These are phyloP conservation scores for Drosophila lowei DNA, from an alignment of 1,140 invertebrate genomes.

Conservation along the genomic window DNA sequence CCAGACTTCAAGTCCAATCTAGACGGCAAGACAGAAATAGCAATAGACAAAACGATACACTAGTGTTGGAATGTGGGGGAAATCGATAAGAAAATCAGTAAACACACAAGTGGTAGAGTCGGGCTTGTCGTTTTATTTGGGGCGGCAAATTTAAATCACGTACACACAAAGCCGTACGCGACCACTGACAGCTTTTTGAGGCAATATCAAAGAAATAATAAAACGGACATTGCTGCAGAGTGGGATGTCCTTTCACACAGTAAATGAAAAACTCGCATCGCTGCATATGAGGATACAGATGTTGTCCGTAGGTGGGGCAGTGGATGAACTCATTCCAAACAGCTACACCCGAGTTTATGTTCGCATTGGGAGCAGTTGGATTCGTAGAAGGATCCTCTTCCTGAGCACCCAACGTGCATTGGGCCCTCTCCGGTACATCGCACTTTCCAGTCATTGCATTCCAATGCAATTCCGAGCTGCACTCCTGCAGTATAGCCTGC, in stretches of 20 bases:
- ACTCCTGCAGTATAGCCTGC: slow-evolving; percentile 71
- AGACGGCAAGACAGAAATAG: too few relatives aligned
- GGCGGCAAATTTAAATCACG: slow-evolving; percentile 64
- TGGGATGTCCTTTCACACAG: slow-evolving; percentile 75
- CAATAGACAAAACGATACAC: too few relatives aligned
- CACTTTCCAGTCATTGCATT: slow-evolving; percentile 74
- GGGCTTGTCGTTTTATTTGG: slow-evolving; percentile 25
- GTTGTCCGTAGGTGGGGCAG: slow-evolving; percentile 71
- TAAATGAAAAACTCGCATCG: slow-evolving; percentile 81
- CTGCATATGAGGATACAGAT: slow-evolving; percentile 71
- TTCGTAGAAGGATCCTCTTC: not conserved
- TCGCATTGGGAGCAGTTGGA: not conserved
- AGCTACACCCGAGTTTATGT: slow-evolving; percentile 1
- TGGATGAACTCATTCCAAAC: slow-evolving; percentile 55
- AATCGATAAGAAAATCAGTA: too few relatives aligned
- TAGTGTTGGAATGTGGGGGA: too few relatives aligned
- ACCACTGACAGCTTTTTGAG: slow-evolving; percentile 69
- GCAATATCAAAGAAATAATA: slow-evolving; percentile 74
- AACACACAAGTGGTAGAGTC: not conserved
- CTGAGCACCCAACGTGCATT: slow-evolving; percentile 50
- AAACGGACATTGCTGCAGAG: slow-evolving; percentile 75
- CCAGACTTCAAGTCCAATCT: too few relatives aligned
- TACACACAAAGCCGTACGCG: slow-evolving; percentile 63
- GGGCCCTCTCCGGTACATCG: slow-evolving; percentile 64
- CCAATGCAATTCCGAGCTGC: slow-evolving; percentile 71